Evolutionary conservation across 2,113 vertebrate genomes (phyloP).

Genomic region (Toxostoma redivivum): DNA sequence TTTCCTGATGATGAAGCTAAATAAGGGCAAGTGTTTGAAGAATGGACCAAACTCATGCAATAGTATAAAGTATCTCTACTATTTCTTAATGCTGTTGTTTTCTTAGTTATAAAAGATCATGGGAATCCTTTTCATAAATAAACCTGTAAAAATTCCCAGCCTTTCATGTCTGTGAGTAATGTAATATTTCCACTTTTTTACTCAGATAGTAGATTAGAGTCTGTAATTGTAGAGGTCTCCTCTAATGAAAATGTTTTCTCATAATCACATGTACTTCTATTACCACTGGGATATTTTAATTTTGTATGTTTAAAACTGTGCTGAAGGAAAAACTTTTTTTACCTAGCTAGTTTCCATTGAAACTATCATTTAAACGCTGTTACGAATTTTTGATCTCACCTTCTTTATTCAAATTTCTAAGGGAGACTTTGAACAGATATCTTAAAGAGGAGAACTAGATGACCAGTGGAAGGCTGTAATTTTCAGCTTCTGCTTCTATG

Average conservation of each 20-base stretch:
- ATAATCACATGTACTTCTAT: not conserved
- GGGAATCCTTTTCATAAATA: not conserved
- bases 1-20: not conserved
- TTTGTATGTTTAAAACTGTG: not conserved
- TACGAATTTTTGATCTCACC: not conserved
- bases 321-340: not conserved
- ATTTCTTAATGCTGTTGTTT: not conserved
- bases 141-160: fast-evolving
- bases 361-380: not conserved
- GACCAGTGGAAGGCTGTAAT: not conserved
- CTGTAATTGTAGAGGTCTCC: not conserved
- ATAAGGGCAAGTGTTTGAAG: not conserved
- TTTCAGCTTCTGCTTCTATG: not conserved
- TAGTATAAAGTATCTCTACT: not conserved
- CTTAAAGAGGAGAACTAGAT: not conserved
- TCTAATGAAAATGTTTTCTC: not conserved
- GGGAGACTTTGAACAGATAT: not conserved
- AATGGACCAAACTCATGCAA: not conserved
- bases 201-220: not conserved
- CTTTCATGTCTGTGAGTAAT: not conserved
- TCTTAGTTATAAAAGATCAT: not conserved
- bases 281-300: not conserved
- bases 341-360: not conserved
- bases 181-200: not conserved
- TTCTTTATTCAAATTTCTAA: not conserved